These are phyloP conservation scores for Drosophila navojoa DNA, from an alignment of 1,140 invertebrate genomes.

Conservation along the genomic window DNA sequence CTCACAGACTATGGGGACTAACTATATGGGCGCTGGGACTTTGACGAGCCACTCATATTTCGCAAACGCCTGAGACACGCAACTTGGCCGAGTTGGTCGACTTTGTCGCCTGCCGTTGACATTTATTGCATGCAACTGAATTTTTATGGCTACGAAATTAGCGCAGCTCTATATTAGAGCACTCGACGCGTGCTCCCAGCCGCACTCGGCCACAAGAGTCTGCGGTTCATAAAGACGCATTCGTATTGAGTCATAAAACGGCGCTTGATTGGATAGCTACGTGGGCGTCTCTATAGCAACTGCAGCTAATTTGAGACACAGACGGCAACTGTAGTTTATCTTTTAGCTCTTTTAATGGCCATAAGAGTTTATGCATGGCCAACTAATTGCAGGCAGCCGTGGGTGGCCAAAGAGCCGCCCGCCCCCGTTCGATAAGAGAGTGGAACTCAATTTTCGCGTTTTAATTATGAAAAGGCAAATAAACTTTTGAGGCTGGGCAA, in stretches of 20 bases:
- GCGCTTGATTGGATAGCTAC: slow-evolving; percentile 67
- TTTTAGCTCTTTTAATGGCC: slow-evolving; percentile 60
- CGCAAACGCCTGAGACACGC: slow-evolving; percentile 76
- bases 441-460: slow-evolving; percentile 71
- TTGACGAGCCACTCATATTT: slow-evolving; percentile 63
- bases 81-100: slow-evolving; percentile 21
- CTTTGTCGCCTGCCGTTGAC: slow-evolving; percentile 66
- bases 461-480: slow-evolving; percentile 70
- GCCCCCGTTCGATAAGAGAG: background rate
- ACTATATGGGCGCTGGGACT: slow-evolving; percentile 5
- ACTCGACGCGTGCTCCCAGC: slow-evolving; percentile 8
- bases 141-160: slow-evolving; percentile 77
- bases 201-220: slow-evolving; percentile 23
- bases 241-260: slow-evolving; percentile 77
- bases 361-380: slow-evolving; percentile 29
- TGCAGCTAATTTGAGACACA: slow-evolving; percentile 76
- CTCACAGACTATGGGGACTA: slow-evolving; percentile 22
- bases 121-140: slow-evolving; percentile 75
- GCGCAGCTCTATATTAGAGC: slow-evolving; percentile 60
- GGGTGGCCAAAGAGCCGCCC: slow-evolving; percentile 45
- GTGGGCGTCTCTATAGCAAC: slow-evolving; percentile 56
- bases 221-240: slow-evolving; percentile 46
- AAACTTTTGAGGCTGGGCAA: slow-evolving; percentile 42
- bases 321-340: slow-evolving; percentile 63
- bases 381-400: slow-evolving; percentile 66